These are phyloP conservation scores for Microchrysa polita DNA, from an alignment of 2,888 invertebrate genomes.

Conservation along the genomic window DNA sequence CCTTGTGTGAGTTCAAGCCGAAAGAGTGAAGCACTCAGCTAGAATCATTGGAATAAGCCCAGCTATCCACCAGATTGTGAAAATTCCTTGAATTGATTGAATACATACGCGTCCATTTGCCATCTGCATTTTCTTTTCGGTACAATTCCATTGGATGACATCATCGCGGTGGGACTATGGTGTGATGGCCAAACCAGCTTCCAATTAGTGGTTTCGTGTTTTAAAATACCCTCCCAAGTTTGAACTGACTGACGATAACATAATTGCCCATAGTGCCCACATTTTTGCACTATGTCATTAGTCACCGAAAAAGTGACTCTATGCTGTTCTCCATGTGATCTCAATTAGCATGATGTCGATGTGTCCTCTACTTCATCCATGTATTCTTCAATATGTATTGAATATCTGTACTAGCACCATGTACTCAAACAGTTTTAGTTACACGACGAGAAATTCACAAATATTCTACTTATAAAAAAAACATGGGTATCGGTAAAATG, in stretches of 20 bases:
- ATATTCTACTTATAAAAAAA: not conserved
- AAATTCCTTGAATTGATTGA: not conserved
- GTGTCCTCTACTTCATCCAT: not conserved
- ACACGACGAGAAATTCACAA: not conserved
- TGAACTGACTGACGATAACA: not conserved
- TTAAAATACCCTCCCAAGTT: not conserved
- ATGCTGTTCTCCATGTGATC: constrained; percentile 3
- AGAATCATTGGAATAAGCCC: not conserved
- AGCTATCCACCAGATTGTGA: not conserved
- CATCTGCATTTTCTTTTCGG: constrained; percentile 5
- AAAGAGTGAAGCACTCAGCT: not conserved
- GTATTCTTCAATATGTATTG: not conserved
- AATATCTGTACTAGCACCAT: not conserved
- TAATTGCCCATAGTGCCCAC: not conserved
- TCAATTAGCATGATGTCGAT: not conserved
- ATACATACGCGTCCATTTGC: not conserved
- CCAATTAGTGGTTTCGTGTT: constrained; percentile 19
- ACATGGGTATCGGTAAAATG: not conserved
- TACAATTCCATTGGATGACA: constrained; percentile 32
- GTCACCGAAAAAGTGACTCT: not conserved
- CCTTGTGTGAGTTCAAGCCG: not conserved
- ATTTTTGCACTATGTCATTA: constrained; percentile 8
- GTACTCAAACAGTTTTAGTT: not conserved
- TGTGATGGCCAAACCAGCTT: not conserved
- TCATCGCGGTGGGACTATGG: constrained; percentile 28